These are phyloP conservation scores for Antechinus stuartii DNA, from an alignment of 2,113 vertebrate species.

Conservation along the genomic window DNA sequence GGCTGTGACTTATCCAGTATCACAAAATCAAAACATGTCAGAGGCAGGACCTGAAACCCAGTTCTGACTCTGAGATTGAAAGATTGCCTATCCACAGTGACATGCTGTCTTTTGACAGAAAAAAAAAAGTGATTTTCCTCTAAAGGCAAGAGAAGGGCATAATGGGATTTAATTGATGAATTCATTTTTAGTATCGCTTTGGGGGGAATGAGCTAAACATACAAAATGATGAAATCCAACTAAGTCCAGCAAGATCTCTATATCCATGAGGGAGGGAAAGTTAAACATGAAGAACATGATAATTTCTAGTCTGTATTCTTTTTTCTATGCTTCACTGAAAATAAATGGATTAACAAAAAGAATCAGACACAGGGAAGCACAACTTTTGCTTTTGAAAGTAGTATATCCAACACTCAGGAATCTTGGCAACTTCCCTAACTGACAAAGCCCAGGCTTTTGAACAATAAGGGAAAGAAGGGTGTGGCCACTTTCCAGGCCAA, in stretches of 20 bases:
- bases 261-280: background rate
- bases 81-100: background rate
- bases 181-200: conserved; percentile 7
- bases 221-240: conserved; percentile 2
- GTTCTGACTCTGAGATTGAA: background rate
- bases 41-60: background rate
- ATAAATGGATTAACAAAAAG: background rate
- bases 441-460: background rate
- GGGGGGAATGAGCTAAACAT: background rate
- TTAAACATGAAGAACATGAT: background rate
- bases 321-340: conserved; percentile 31
- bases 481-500: background rate
- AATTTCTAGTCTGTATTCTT: background rate
- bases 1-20: background rate
- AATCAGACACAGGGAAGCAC: background rate
- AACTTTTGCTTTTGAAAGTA: background rate
- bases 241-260: background rate
- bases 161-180: background rate
- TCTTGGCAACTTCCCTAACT: background rate
- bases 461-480: background rate
- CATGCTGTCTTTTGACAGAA: background rate
- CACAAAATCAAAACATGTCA: background rate
- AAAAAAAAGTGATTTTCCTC: background rate
- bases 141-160: background rate
- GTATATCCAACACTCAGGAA: background rate